Base-by-base conservation (phyloP, 2,888 invertebrate genomes). In the Carcina quercana region DNA sequence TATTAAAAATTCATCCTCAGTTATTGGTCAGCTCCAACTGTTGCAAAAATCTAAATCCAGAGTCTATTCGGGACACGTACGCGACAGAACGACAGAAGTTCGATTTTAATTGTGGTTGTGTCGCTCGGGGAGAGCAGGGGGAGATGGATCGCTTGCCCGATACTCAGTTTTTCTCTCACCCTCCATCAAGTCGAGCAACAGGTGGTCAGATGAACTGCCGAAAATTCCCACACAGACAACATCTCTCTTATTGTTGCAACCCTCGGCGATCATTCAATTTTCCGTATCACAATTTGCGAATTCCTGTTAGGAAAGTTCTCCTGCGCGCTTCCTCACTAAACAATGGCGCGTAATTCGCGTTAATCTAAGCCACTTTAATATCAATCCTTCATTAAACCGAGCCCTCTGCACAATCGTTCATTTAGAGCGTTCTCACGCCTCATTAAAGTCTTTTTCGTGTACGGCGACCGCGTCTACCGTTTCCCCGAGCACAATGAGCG, bases 391-490 rank as follows among this genome's bases (percentile, higher is more conserved):
- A 78, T 82, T 80, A 82, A 76, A 67, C 53, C 58, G 55, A 63
- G 61, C 64, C 56, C 44, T 47, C 53, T 46, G 59, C 60, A 82
- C 82, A 83, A 80, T 80, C 80, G 75, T 68, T 83, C 80, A 72
- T 83, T 83, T 80, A 56, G 70, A 69, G 59, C 70, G 68, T 80
- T 83, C 83, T 79, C 83, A 83, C 83, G 80, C 63, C 79, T 83
- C 83, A 83, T 82, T 80, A 80, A 79, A 79, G 82, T 80, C 74
- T 82, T 82, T 79, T 78, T 69, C 74, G 78, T 75, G 70, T 74
- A 73, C 73, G 74, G 69, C 71, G 73, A 74, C 73, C 78, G 79
- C 83, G 75, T 80, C 83, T 82, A 76, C 82, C 82, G 79, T 83
- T 82, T 80, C 79, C 79, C 78, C 64, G 72, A 68, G 68, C 73